Evolutionary conservation across 2,888 invertebrate genomes (phyloP), one percentile per base, ranked within the genome.

Genomic region (Phorcus lineatus): DNA sequence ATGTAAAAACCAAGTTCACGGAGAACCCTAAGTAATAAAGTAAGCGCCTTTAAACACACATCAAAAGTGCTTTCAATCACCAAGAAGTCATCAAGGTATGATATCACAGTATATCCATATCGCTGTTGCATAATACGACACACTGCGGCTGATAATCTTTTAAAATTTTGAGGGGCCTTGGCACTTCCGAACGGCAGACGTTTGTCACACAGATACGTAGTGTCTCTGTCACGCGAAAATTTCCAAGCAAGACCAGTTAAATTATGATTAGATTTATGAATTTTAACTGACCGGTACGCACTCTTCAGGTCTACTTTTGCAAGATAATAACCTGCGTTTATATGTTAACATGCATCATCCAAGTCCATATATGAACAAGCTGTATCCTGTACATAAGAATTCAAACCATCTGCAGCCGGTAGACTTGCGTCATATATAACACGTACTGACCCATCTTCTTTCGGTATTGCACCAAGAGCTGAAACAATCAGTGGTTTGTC

Each of bases 361-460:
- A 74, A 52, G 40, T 74, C 24, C 74, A 52, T 74, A 24, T 74
- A 74, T 17, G 74, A 52, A 74, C 74, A 74, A 16, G 74, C 47
- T 13, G 31, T 74, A 40, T 74, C 74, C 24, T 22, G 24, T 19
- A 52, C 74, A 22, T 52, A 74, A 74, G 36, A 40, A 47, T 47
- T 74, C 47, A 74, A 52, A 24, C 52, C 22, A n/a, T 19, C n/a
- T 17, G 19, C 47, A 47, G 53, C 40, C 31, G 74, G 74, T 47
- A 74, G 22, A 24, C 74, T 74, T 40, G 74, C 13, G 53, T 52
- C 74, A 19, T 74, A 7, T 22, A 74, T 74, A 1, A 74, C 28
- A 52, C 52, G 47, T 16, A 47, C 22, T 19, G 47, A 52, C 17
- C n/a, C 19, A n/a, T 74, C 53, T 22, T 16, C 9, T 19, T 74